Base-by-base conservation (phyloP, 2,113 vertebrate species). In the Pelmatolapia mariae region DNA sequence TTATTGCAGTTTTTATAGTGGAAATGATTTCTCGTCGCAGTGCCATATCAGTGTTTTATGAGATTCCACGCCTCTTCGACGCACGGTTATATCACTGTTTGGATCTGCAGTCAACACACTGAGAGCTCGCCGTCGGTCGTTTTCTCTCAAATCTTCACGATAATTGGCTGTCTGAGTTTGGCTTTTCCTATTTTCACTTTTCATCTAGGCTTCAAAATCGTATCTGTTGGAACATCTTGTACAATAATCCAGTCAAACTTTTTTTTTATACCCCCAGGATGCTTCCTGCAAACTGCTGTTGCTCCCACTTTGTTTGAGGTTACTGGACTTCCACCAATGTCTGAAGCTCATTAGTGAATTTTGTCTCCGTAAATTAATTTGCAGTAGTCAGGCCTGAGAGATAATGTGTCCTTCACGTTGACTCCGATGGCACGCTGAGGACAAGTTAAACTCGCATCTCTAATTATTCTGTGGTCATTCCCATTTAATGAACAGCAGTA, bases 371-470 rank as follows among this genome's bases (percentile, higher is more conserved):
- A 86, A 82, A 45, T 90, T n/a, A 63, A 85, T 94, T 84, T 81
- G 80, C 90, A 76, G 61, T 6, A 87, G 87, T 91, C 89, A 85
- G 80, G 89, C 86, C 43, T 90, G 90, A 83, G 50, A 90, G 87
- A 86, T 90, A 87, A 88, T 3, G 89, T 85, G 91, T 92, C 93
- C 91, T 93, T 93, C 94, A 92, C 54, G 43, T 73, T 66, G 8
- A 24, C 71, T 79, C 2, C 5, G 53, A n/a, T 83, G 79, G 73
- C 36, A 81, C 45, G 86, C 83, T 2, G 56, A 56, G 26, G 61
- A 50, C 22, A 59, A 68, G 73, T 73, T 50, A 85, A 59, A 83
- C 54, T 81, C 57, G 6, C 18, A 52, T 52, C 8, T 50, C 68
- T 26, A 6, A 24, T 22, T 24, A n/a, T 33, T 26, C 78, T 88